These are phyloP conservation scores for Gyrodactylus salaris DNA, from an alignment of 1,140 invertebrate genomes.

Conservation along the genomic window DNA sequence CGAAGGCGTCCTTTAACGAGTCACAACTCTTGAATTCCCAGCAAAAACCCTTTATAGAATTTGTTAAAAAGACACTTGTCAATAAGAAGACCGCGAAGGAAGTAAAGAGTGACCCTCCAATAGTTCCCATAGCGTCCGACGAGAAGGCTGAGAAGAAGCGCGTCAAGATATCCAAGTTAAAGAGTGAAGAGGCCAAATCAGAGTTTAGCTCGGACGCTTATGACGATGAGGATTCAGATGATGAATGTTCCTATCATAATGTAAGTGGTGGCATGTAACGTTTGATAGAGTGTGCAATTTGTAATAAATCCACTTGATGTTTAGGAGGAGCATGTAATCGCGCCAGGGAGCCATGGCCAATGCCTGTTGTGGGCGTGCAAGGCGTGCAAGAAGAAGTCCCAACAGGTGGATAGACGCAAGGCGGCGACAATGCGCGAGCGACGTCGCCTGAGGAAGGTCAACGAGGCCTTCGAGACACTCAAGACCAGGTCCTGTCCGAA, in stretches of 20 bases:
- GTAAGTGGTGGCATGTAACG: no score
- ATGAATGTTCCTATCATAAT: neutral
- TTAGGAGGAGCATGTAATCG: constrained; percentile 16
- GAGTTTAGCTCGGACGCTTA: neutral
- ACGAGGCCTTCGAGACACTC: constrained; percentile 78
- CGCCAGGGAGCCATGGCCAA: constrained; percentile 21
- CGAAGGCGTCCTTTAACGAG: no score
- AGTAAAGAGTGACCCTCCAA: no score
- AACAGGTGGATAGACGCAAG: constrained; percentile 64
- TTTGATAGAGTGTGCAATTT: no score
- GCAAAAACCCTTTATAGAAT: no score
- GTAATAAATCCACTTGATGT: neutral
- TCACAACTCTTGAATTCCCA: no score
- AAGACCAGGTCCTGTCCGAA: constrained; percentile 64
- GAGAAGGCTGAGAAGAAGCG: no score
- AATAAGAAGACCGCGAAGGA: no score
- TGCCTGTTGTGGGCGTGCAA: constrained; percentile 79
- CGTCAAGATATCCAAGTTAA: no score
- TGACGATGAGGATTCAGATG: neutral
- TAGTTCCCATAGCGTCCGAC: no score
- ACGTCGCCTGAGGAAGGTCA: constrained; percentile 61
- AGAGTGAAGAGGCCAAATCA: neutral
- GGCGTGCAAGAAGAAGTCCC: constrained; percentile 65
- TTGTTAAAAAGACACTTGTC: no score
- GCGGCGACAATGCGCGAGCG: constrained; percentile 73